These are phyloP conservation scores for Psittacula cyanocephala DNA, from an alignment of 2,113 vertebrate genomes.

Conservation along the genomic window DNA sequence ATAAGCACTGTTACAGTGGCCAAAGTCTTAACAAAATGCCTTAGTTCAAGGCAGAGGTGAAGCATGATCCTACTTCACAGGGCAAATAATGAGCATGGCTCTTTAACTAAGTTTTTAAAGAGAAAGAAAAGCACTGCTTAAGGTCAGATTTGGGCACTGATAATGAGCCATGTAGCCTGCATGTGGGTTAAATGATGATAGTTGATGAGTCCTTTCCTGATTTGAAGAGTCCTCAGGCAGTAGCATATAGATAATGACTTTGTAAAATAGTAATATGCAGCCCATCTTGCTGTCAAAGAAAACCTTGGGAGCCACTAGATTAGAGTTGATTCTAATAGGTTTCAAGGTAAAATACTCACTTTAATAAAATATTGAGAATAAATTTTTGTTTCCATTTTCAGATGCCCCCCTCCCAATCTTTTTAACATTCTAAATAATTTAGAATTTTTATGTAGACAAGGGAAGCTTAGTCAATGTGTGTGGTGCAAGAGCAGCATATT, in stretches of 20 bases:
- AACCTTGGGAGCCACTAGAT: background rate
- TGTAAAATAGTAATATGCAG: background rate
- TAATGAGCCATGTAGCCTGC: background rate
- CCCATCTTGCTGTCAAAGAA: background rate
- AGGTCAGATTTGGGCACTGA: background rate
- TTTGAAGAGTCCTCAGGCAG: background rate
- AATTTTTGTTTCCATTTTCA: background rate
- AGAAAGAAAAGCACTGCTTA: background rate
- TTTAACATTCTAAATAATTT: background rate
- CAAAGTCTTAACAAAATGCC: background rate
- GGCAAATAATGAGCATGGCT: background rate
- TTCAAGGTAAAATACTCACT: background rate
- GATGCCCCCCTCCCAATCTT: background rate
- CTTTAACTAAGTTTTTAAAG: background rate
- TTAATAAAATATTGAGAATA: background rate
- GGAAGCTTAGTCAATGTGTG: background rate
- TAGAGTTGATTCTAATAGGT: background rate
- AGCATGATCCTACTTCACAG: background rate
- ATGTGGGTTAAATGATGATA: background rate
- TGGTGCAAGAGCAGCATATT: background rate
- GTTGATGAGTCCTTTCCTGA: background rate
- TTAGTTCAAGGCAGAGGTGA: background rate
- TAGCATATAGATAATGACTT: background rate
- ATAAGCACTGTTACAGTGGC: accelerated
- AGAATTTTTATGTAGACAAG: background rate